Evolutionary conservation across 1,140 invertebrate species (phyloP).

Genomic region (Cataglyphis hispanica): DNA sequence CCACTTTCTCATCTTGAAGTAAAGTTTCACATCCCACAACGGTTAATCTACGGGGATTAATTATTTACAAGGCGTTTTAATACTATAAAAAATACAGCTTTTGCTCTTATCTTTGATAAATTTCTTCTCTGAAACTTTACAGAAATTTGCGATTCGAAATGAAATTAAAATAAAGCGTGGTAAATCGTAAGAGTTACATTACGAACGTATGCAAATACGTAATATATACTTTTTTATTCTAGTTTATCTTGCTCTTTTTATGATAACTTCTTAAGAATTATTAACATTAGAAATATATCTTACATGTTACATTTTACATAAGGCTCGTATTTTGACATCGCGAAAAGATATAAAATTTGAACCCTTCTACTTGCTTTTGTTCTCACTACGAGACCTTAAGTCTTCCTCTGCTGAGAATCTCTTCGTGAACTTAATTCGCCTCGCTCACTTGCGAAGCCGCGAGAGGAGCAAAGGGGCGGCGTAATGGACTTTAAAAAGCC

Average conservation of each 20-base stretch:
- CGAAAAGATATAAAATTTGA: not conserved
- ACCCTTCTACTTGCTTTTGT: not conserved
- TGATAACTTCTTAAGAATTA: not conserved
- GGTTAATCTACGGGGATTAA: constrained; percentile 22
- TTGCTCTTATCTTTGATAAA: not conserved
- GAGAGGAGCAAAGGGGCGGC: not conserved
- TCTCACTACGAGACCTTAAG: constrained; percentile 20
- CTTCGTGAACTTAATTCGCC: constrained; percentile 48
- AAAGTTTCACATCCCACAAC: constrained; percentile 17
- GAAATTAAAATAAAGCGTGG: not conserved
- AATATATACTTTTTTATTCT: constrained; percentile 14
- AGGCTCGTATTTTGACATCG: not conserved
- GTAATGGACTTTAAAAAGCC: constrained; percentile 69
- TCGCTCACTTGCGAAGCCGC: constrained; percentile 7
- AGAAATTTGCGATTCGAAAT: not conserved
- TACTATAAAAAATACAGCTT: not conserved
- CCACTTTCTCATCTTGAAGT: constrained; percentile 44
- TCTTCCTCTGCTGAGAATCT: constrained; percentile 3
- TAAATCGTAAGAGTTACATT: not conserved
- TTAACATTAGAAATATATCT: not conserved
- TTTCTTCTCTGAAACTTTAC: not conserved
- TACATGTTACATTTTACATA: not conserved
- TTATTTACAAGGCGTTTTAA: constrained; percentile 33
- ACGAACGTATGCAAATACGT: not conserved
- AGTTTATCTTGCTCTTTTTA: constrained; percentile 1